phyloP scores from a whole-genome alignment of 1,140 invertebrate genomes.

The Drosophila serrata region DNA sequence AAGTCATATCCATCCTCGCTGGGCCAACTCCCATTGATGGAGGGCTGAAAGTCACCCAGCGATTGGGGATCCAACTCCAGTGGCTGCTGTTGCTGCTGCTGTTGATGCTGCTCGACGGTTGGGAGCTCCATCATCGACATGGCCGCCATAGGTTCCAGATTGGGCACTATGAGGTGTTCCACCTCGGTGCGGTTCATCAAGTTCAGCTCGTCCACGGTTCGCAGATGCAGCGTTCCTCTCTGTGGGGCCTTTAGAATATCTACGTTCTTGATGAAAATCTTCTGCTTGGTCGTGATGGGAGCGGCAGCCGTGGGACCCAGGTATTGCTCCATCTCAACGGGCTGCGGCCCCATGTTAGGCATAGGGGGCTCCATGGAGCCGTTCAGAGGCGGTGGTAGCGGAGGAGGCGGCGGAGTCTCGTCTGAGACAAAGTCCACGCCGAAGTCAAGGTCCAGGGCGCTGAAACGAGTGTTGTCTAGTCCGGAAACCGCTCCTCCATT shows the following conservation, averaged over 20 bases:
- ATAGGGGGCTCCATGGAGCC: conserved; percentile 12
- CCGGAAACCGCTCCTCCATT: conserved; percentile 22
- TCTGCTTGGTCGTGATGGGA: conserved; percentile 54
- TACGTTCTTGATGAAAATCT: conserved; percentile 83
- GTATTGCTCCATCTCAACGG: conserved; percentile 51
- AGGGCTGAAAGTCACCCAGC: conserved; percentile 62
- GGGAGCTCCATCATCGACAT: conserved; percentile 87
- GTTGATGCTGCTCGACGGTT: conserved; percentile 15
- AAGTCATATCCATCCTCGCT: conserved; percentile 71
- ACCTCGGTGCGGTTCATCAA: conserved; percentile 83
- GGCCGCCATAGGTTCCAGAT: conserved; percentile 90
- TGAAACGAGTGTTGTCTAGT: conserved; percentile 54
- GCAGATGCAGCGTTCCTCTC: conserved; percentile 74
- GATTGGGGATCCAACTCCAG: conserved; percentile 42
- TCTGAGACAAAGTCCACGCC: conserved; percentile 66
- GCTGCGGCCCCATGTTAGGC: conserved; percentile 20
- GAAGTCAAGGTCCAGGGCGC: conserved; percentile 67
- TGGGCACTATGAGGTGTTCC: conserved; percentile 78
- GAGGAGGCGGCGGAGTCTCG: conserved; percentile 36
- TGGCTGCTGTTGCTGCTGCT: conserved; percentile 12
- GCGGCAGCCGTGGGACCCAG: conserved; percentile 23
- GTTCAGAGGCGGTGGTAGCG: conserved; percentile 1
- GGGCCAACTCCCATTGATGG: conserved; percentile 55
- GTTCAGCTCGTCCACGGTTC: conserved; percentile 83
- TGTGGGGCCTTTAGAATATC: conserved; percentile 79